Percentiles rank a stretch among this genome's conserved stretches.
Evolutionary conservation across 2,888 invertebrate species (phyloP).

Genomic region (Drosophila neonasuta): DNA sequence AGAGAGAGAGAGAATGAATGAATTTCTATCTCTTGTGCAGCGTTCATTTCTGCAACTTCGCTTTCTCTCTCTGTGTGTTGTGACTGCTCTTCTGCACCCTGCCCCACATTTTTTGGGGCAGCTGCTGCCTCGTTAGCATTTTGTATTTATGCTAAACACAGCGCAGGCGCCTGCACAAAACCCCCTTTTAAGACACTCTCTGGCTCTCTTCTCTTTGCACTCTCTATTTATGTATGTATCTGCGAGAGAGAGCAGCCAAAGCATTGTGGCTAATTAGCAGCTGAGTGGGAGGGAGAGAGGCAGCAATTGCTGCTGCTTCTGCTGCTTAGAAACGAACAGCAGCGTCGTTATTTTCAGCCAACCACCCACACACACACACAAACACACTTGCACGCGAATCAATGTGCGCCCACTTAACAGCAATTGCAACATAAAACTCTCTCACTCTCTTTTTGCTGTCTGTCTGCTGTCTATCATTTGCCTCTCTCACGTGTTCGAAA

Average conservation of each 20-base stretch:
- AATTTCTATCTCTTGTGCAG: conserved; percentile 48
- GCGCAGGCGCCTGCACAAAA: conserved; percentile 51
- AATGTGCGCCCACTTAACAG: conserved; percentile 39
- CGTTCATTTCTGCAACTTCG: conserved; percentile 67
- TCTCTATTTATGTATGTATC: conserved; percentile 69
- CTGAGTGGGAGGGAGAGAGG: conserved; percentile 5
- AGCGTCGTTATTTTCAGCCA: conserved; percentile 36
- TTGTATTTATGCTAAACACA: conserved; percentile 47
- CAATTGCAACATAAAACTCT: conserved; percentile 59
- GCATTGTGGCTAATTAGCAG: conserved; percentile 40
- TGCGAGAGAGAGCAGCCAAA: conserved; percentile 18
- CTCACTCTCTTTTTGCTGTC: conserved; percentile 9
- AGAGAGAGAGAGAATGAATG: conserved; percentile 24
- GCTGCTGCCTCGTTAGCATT: conserved; percentile 42
- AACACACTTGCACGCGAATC: conserved; percentile 24
- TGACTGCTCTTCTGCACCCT: conserved; percentile 26
- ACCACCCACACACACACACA: conserved; percentile 32
- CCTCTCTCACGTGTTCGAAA: conserved; percentile 17
- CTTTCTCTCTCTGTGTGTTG: conserved; percentile 26
- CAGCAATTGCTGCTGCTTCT: not conserved
- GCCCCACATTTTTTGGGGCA: conserved; percentile 15
- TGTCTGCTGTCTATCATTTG: not conserved
- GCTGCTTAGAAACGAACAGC: conserved; percentile 36
- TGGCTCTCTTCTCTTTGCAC: conserved; percentile 12
- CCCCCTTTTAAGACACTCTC: conserved; percentile 24